Evolutionary conservation across 1,140 invertebrate genomes (phyloP).

Genomic region (Amphibalanus amphitrite): DNA sequence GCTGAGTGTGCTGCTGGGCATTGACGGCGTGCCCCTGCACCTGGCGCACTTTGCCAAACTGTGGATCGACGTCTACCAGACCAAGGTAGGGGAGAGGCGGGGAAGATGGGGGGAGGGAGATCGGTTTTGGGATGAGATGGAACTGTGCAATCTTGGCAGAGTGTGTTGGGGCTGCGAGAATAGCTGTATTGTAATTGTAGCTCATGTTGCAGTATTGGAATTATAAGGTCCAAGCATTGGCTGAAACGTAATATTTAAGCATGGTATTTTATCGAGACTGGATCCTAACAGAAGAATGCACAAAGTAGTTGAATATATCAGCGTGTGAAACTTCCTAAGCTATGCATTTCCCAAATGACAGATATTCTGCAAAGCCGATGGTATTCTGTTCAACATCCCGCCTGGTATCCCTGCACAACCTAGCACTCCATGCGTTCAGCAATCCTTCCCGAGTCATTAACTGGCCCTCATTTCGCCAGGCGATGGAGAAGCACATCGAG

Average conservation of each 20-base stretch:
- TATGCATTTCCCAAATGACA: neutral
- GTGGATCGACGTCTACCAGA: conserved; percentile 59
- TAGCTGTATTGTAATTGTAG: too few relatives aligned
- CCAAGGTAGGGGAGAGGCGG: conserved; percentile 33
- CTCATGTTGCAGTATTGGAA: too few relatives aligned
- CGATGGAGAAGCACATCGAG: neutral
- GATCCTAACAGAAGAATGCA: too few relatives aligned
- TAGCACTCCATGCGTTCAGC: too few relatives aligned
- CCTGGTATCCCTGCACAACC: too few relatives aligned
- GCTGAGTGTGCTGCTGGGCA: conserved; percentile 64
- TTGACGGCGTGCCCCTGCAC: conserved; percentile 64
- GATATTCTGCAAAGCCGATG: neutral
- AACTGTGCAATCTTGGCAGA: neutral
- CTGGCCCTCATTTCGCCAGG: neutral
- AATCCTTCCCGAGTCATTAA: too few relatives aligned
- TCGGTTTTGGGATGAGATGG: neutral
- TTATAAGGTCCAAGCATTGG: too few relatives aligned
- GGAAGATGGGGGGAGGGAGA: neutral
- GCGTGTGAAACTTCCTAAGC: neutral
- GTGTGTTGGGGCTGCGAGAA: too few relatives aligned
- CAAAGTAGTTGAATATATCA: too few relatives aligned
- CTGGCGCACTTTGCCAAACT: conserved; percentile 65
- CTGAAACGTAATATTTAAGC: too few relatives aligned
- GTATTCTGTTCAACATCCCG: too few relatives aligned
- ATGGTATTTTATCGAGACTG: too few relatives aligned